A percentile compares a stretch with the other conserved stretches of the same genome.
phyloP scores from a whole-genome alignment of 2,797 vertebrate species.

The Delichon dasypus region DNA sequence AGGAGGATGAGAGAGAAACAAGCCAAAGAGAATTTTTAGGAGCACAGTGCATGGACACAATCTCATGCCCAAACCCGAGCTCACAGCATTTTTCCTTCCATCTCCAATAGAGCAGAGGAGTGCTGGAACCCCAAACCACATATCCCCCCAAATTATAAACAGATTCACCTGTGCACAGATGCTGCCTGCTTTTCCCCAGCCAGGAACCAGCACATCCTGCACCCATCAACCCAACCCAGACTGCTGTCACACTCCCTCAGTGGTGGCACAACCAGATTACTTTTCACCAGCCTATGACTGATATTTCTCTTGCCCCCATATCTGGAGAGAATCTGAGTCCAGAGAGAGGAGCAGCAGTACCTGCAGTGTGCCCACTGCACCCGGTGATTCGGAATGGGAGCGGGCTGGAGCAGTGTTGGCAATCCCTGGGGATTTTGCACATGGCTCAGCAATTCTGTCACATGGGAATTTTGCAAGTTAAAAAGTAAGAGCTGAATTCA shows the following conservation, averaged over 20 bases:
- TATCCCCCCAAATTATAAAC: rapidly evolving
- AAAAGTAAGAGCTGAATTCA: background rate
- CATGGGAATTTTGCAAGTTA: background rate
- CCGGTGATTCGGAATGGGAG: rapidly evolving
- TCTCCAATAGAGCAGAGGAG: background rate
- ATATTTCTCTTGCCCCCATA: background rate
- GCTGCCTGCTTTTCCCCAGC: background rate
- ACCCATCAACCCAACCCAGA: rapidly evolving
- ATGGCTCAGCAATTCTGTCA: background rate
- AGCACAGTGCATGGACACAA: background rate
- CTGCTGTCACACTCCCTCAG: background rate
- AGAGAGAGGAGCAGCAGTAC: background rate
- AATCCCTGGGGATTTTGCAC: background rate
- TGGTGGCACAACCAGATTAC: background rate
- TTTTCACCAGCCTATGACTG: background rate
- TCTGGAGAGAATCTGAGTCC: background rate
- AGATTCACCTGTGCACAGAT: background rate
- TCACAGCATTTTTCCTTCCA: background rate
- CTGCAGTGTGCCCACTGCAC: too few relatives aligned
- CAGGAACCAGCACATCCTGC: background rate
- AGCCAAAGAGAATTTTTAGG: background rate
- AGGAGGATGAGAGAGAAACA: background rate
- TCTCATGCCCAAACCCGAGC: background rate
- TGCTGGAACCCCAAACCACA: background rate
- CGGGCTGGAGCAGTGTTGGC: rapidly evolving